Base-by-base conservation (phyloP, 1,140 invertebrate genomes). In the Drosophila bocki region DNA sequence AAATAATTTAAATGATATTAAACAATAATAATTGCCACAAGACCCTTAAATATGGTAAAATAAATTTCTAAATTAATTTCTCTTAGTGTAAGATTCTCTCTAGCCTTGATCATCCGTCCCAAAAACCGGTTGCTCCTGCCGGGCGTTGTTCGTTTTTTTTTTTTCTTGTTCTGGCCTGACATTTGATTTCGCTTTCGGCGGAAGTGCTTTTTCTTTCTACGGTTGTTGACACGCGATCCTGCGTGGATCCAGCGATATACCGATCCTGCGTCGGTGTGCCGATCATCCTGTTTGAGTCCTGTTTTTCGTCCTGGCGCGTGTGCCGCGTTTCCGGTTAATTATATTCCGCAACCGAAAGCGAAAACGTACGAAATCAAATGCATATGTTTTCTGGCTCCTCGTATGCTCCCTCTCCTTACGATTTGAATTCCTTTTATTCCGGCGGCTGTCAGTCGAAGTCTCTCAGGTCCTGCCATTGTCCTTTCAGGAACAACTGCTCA, bases 121-220 rank as follows among this genome's bases (percentile, higher is more conserved):
- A 5, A 33, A 76, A 88, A 90, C 85, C 81, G 85, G 85, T 85
- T 90, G 50, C 67, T 53, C 63, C 57, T 70, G 33, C 67, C 17
- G 67, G 67, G 67, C 67, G 67, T 78, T 84, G 54, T 57, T 80
- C 51, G 50, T 47, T 42, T 47, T 48, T 50, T 47, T 50, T 35
- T 29, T 64, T 57, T 68, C 45, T 45, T 22, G 29, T 39, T 56
- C 56, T 59, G 44, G 62, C 41, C 84, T 90, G 85, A 88, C 85
- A 88, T 88, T 88, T 88, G 85, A 88, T 88, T 91, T 91, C 86
- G 86, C 79, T 91, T 91, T 91, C 87, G 79, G 80, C 68, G 86
- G 86, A 91, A 91, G 80, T 75, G 87, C 88, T 91, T 86, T 91
- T 90, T 86, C 86, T 82, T 81, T 84, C 68, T 74, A 83, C 78